Percentiles rank a stretch among this genome's conserved stretches.
phyloP scores from a whole-genome alignment of 1,140 invertebrate genomes.

The Drosophila serrata region DNA sequence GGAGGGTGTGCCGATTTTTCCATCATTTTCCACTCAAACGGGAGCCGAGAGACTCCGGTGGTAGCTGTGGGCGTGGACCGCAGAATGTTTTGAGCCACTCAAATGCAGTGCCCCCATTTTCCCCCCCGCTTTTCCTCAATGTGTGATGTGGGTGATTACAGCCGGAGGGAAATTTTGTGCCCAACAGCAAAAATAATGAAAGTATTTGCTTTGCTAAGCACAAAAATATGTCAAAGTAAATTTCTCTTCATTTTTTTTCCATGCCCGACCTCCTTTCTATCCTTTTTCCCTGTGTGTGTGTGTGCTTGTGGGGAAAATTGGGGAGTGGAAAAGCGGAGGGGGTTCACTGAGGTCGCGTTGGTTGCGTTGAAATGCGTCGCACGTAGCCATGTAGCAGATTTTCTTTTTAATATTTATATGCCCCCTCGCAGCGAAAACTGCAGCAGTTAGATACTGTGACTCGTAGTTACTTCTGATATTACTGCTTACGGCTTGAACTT shows the following conservation, averaged over 20 bases:
- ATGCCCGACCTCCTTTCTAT: conserved; percentile 28
- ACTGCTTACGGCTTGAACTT: conserved; percentile 24
- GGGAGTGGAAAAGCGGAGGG: conserved; percentile 8
- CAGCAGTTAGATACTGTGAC: conserved; percentile 48
- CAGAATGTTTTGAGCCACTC: conserved; percentile 49
- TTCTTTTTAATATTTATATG: conserved; percentile 66
- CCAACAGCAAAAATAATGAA: conserved; percentile 82
- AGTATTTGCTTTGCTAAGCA: conserved; percentile 84
- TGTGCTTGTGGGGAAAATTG: conserved; percentile 14
- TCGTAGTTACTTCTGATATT: conserved; percentile 37
- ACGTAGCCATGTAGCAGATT: conserved; percentile 76
- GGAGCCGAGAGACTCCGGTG: background rate
- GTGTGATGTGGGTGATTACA: conserved; percentile 32
- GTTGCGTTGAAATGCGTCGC: conserved; percentile 66
- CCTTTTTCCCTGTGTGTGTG: conserved; percentile 23
- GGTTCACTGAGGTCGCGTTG: conserved; percentile 53
- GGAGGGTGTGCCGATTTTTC: conserved; percentile 11
- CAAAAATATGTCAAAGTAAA: conserved; percentile 84
- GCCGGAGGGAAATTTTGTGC: conserved; percentile 73
- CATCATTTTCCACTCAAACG: conserved; percentile 30
- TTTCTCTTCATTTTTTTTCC: conserved; percentile 73
- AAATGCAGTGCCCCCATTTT: conserved; percentile 28
- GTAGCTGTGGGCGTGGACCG: conserved; percentile 29
- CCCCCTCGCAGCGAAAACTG: conserved; percentile 27
- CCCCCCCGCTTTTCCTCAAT: conserved; percentile 17